Base-by-base conservation (phyloP, 1,140 invertebrate species). In the Trachelipus rathkii region DNA sequence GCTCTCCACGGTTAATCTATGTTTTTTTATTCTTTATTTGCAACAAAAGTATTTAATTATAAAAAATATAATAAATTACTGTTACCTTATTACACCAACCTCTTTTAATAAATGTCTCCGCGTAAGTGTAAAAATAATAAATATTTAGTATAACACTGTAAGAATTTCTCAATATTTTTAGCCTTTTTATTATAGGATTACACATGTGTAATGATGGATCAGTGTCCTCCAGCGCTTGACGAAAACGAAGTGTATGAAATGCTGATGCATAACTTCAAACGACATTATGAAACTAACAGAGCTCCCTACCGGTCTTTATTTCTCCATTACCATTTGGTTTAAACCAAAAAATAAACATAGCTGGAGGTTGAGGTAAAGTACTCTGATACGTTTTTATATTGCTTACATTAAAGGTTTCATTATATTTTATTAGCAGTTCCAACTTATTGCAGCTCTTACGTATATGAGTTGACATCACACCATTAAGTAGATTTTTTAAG, bases 321-420 rank as follows among this genome's bases (percentile, higher is more conserved):
- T n/a, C n/a, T 94, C 71, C 91, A 92, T n/a, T 82, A 88, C 91
- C 6, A 89, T 89, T 0, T 94, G 92, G 92, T 90, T 94, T 73
- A 90, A 90, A 84, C 90, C 91, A 81, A 88, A 88, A n/a, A 33
- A 88, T 90, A 19, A 92, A 94, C 84, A 85, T 92, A 33, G 85
- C 87, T 75, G 92, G 91, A 0, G n/a, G 92, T 92, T 82, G 88
- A 88, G 86, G 92, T 92, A 33, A 33, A 33, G 6, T 33, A 33
- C 6, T 33, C 6, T 33, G 33, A 33, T 33, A 6, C 33, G 1
- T 33, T 33, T 6, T 33, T 6, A 33, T 6, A 33, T 33, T 6
- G 33, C 6, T n/a, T 33, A 33, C 33, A 6, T 33, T 33, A 33
- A 33, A 33, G 33, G 33, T 33, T n/a, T 33, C 6, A 33, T 33